Evolutionary conservation across 1,140 invertebrate genomes (phyloP).

Genomic region (Pseudoatta argentina): DNA sequence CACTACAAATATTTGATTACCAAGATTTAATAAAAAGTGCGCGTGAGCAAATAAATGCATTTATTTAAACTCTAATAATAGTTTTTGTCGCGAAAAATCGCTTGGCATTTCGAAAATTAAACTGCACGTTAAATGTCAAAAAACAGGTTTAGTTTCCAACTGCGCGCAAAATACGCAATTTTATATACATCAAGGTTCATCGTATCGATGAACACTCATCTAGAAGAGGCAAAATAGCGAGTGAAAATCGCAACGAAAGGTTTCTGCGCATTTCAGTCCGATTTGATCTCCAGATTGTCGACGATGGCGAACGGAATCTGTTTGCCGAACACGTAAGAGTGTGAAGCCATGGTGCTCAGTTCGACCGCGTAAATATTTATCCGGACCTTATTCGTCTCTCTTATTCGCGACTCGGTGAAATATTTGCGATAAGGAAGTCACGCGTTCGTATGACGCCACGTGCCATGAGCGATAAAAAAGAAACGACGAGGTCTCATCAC

Average conservation of each 20-base stretch:
- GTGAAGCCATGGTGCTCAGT: background rate
- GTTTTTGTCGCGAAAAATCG: background rate
- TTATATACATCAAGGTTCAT: background rate
- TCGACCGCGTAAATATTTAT: constrained; percentile 55
- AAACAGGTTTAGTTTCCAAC: background rate
- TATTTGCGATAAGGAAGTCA: constrained; percentile 53
- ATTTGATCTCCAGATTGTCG: constrained; percentile 15
- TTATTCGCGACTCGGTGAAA: constrained; percentile 30
- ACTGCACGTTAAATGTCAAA: background rate
- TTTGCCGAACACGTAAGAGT: constrained; percentile 34
- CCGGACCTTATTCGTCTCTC: constrained; percentile 44
- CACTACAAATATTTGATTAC: background rate
- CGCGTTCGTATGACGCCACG: constrained; percentile 30
- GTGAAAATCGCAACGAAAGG: background rate
- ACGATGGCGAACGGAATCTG: constrained; percentile 21
- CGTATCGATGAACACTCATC: background rate
- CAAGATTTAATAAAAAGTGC: constrained; percentile 12
- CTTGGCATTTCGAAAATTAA: constrained; percentile 17
- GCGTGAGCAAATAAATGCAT: background rate
- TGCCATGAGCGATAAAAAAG: constrained; percentile 20
- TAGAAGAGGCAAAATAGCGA: constrained; percentile 2
- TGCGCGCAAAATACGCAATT: background rate
- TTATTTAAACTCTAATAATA: background rate
- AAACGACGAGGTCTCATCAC: background rate
- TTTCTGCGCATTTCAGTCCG: constrained; percentile 12